phyloP scores from a whole-genome alignment of 2,113 vertebrate genomes.

The Tyto alba region DNA sequence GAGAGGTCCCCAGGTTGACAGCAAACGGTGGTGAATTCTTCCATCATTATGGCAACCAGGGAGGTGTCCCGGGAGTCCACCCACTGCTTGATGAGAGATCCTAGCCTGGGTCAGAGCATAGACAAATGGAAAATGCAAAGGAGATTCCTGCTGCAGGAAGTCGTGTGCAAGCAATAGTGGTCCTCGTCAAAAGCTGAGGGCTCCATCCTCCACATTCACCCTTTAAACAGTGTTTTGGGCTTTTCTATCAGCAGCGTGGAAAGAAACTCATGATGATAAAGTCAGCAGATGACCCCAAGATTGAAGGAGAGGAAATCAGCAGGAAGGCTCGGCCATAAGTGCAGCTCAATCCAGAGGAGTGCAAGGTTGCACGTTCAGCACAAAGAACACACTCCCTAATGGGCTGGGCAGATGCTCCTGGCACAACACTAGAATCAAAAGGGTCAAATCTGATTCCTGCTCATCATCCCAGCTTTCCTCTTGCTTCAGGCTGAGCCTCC shows the following conservation, averaged over 20 bases:
- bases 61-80: not conserved
- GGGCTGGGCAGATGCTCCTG: not conserved
- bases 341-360: not conserved
- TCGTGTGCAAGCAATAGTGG: not conserved
- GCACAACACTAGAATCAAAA: not conserved
- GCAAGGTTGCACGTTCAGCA: not conserved
- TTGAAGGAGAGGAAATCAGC: not conserved
- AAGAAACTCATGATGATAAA: not conserved
- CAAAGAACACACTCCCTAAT: fast-evolving
- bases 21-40: not conserved
- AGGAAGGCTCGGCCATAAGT: not conserved
- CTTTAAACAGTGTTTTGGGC: not conserved
- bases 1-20: not conserved
- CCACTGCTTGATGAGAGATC: not conserved
- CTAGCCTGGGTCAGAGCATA: not conserved
- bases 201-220: not conserved
- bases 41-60: not conserved
- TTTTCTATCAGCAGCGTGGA: not conserved
- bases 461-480: not conserved
- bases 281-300: not conserved
- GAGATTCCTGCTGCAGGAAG: not conserved
- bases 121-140: not conserved
- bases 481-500: not conserved
- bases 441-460: fast-evolving
- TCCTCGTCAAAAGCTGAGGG: not conserved